Evolutionary conservation across 1,140 invertebrate genomes (phyloP).

Genomic region (Bicyclus anynana): DNA sequence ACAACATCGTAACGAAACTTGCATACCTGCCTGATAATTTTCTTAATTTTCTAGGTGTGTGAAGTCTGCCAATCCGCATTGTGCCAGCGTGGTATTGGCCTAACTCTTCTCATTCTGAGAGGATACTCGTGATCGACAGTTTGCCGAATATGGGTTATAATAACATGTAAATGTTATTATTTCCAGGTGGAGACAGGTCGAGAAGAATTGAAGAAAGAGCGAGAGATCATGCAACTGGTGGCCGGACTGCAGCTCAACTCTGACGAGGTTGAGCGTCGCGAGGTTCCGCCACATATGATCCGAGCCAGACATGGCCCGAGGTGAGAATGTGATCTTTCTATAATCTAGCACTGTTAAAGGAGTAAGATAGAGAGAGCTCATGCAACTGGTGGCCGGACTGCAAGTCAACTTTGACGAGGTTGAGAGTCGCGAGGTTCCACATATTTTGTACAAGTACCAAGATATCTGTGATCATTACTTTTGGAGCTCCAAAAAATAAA

Average conservation of each 20-base stretch:
- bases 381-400: conserved; percentile 92
- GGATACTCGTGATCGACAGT: no score
- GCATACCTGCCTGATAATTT: no score
- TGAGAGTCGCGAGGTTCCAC: conserved; percentile 79
- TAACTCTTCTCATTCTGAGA: no score
- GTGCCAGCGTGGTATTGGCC: no score
- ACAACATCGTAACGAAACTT: no score
- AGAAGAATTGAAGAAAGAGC: conserved; percentile 90
- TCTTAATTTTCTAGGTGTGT: no score
- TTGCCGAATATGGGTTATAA: no score
- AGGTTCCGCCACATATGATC: conserved; percentile 78
- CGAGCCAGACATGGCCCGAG: conserved; percentile 70
- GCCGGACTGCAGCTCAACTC: conserved; percentile 90
- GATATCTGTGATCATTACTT: no score
- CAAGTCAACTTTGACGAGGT: conserved; percentile 88
- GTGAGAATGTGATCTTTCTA: conserved; percentile 13
- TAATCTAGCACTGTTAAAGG: conserved; percentile 70
- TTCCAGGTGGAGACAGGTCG: conserved; percentile 79
- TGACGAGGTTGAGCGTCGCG: conserved; percentile 83
- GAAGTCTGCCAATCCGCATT: no score
- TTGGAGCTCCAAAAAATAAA: no score
- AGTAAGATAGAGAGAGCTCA: conserved; percentile 94
- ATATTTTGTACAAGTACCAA: no score
- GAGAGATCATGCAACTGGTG: conserved; percentile 94
- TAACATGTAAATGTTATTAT: neutral